Conservation (phyloP, 2,797 vertebrate species). For the Sylvilagus floridanus region DNA sequence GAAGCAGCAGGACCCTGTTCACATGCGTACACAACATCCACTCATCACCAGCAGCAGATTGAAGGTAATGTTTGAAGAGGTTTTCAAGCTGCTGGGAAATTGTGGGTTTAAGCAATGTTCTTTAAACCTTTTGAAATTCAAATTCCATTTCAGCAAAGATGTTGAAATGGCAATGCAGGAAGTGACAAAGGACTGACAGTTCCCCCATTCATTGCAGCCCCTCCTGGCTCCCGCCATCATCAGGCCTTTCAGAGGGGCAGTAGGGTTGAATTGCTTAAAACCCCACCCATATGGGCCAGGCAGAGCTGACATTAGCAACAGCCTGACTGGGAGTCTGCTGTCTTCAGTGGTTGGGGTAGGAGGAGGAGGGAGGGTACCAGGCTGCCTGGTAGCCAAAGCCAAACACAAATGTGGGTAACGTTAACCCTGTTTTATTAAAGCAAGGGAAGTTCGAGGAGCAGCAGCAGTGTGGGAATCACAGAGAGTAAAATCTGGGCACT, state of each 20-base stretch:
- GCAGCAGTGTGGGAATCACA: rapidly evolving
- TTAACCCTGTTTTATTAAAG: slow-evolving; percentile 34
- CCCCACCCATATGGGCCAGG: neutral
- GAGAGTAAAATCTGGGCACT: neutral
- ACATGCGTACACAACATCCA: neutral
- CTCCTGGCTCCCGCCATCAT: neutral
- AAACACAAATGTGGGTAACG: slow-evolving; percentile 48
- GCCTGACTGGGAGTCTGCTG: slow-evolving; percentile 23
- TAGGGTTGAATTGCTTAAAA: neutral
- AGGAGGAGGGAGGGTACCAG: neutral
- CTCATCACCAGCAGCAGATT: slow-evolving; percentile 66
- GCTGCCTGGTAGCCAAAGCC: slow-evolving; percentile 37
- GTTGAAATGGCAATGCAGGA: slow-evolving; percentile 56
- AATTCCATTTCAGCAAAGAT: slow-evolving; percentile 72
- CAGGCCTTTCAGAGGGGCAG: neutral
- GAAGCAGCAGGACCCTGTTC: slow-evolving; percentile 47
- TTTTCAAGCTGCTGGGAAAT: slow-evolving; percentile 82
- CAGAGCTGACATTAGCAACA: slow-evolving; percentile 49
- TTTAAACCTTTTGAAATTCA: slow-evolving; percentile 82
- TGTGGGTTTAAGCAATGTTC: slow-evolving; percentile 76
- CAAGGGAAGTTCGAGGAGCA: neutral
- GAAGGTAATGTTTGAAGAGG: slow-evolving; percentile 79
- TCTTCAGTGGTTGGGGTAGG: neutral
- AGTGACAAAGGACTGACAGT: slow-evolving; percentile 53
- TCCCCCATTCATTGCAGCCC: neutral